Base-by-base conservation (phyloP, 1,140 invertebrate genomes). In the Epicauta chinensis region DNA sequence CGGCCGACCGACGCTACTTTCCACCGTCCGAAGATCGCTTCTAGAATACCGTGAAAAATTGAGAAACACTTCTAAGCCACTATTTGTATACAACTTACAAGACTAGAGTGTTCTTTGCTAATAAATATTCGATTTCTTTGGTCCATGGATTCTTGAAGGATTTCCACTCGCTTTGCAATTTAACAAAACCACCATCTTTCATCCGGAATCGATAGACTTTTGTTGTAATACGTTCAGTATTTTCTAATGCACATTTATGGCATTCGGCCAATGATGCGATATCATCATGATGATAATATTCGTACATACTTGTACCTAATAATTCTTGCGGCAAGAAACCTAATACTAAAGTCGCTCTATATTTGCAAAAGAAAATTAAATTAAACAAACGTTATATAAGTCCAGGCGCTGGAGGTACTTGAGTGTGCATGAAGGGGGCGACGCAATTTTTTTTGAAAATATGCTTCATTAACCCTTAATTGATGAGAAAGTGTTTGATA, bases 311-410 rank as follows among this genome's bases (percentile, higher is more conserved):
- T 1, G 90, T 92, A 6, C 92, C 92, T 11, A 95, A 71, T 15
- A 97, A 71, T 74, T 97, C 93, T 74, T 97, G 93, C 2, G 92
- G 92, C 42, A 96, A 74, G 74, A 90, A 96, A 4, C 93, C 93
- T 17, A 94, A 75, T 12, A 92, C 83, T 32, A 93, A 66, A 2
- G 91, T 95, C 9, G 88, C 89, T 69, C 90, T 93, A 71, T 10
- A 16, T 77, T 23, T 23, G 4, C 4, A 10, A 12, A 36, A 15
- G 14, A 36, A 4, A 36, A 36, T 10, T n/a, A n/a, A n/a, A n/a
- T n/a, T n/a, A n/a, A n/a, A n/a, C n/a, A n/a, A n/a, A n/a, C n/a
- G n/a, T n/a, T n/a, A n/a, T n/a, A n/a, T n/a, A n/a, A n/a, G n/a
- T n/a, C n/a, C n/a, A n/a, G n/a, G n/a, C n/a, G n/a, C n/a, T n/a